Base-by-base conservation (phyloP, 2,888 invertebrate species). In the Melanchra persicariae region DNA sequence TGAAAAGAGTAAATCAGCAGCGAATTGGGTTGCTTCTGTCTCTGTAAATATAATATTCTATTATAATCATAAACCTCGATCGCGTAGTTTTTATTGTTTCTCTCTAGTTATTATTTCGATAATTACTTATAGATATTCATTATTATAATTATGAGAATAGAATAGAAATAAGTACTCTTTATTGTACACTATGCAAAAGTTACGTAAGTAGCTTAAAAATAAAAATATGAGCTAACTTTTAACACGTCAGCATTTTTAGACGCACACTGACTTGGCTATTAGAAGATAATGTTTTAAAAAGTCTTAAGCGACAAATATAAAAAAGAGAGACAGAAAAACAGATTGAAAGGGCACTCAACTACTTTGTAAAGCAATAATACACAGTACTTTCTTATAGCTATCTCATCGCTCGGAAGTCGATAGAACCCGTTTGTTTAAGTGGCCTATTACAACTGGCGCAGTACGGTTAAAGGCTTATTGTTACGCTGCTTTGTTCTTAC, bases 401-500 rank as follows among this genome's bases (percentile, higher is more conserved):
- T 63, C 78, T 62, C 69, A 78, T 78, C 51, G 77, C 47, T 47
- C 47, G 37, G 30, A 64, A 66, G 62, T 70, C 78, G 74, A 78
- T 78, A 47, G 70, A 65, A 74, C 54, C 74, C 64, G 74, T 78
- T 78, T 65, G 49, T 62, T 60, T 66, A 78, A 78, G 78, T 78
- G 78, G 78, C 30, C 78, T 51, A 78, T 78, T 78, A 78, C 78
- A 70, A 59, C 74, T 73, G 78, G 78, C 22, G 69, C 51, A 70
- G 74, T n/a, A 37, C 62, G 55, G 63, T 63, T 76, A 49, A 76
- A 57, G 63, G 65, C 62, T 77, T 74, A 75, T 79, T 55, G 62
- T 54, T 43, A 12, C 65, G 12, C n/a, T 47, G 57, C 54, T 70
- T 45, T 78, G 69, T 78, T 74, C 40, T 45, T 59, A 47, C 37